Evolutionary conservation across 2,888 invertebrate species (phyloP).

Genomic region (Hecatera dysodea): DNA sequence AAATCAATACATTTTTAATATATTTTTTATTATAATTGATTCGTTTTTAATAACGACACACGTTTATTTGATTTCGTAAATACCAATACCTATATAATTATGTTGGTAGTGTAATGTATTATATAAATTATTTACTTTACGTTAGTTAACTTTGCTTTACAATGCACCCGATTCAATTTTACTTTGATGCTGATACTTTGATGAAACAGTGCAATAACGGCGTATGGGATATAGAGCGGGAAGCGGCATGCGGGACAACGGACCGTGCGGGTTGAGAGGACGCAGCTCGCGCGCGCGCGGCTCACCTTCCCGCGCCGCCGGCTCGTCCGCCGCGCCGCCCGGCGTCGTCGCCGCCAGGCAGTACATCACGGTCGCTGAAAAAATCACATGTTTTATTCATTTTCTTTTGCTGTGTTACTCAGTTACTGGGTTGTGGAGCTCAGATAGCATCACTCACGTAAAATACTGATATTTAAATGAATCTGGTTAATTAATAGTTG

Average conservation of each 20-base stretch:
- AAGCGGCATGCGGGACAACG: conserved; percentile 66
- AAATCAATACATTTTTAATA: neutral
- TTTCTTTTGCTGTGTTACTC: too few species aligned
- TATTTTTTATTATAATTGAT: neutral
- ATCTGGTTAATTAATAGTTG: too few species aligned
- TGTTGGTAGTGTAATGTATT: neutral
- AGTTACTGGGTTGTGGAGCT: too few species aligned
- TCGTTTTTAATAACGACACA: neutral
- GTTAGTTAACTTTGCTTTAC: neutral
- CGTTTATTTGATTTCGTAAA: neutral
- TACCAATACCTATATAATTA: too few species aligned
- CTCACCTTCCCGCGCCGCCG: conserved; percentile 81
- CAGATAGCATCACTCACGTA: too few species aligned
- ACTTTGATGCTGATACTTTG: neutral
- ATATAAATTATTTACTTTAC: neutral
- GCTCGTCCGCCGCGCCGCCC: conserved; percentile 69
- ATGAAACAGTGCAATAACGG: neutral
- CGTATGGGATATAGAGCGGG: conserved; percentile 9
- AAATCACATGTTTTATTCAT: neutral
- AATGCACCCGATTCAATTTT: neutral
- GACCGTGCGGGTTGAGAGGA: conserved; percentile 86
- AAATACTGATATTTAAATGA: too few species aligned
- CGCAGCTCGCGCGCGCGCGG: conserved; percentile 82
- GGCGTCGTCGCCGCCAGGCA: conserved; percentile 82
- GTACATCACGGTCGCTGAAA: conserved; percentile 89